Evolutionary conservation across 2,888 invertebrate genomes (phyloP).

Genomic region (Petrolisthes cinctipes): DNA sequence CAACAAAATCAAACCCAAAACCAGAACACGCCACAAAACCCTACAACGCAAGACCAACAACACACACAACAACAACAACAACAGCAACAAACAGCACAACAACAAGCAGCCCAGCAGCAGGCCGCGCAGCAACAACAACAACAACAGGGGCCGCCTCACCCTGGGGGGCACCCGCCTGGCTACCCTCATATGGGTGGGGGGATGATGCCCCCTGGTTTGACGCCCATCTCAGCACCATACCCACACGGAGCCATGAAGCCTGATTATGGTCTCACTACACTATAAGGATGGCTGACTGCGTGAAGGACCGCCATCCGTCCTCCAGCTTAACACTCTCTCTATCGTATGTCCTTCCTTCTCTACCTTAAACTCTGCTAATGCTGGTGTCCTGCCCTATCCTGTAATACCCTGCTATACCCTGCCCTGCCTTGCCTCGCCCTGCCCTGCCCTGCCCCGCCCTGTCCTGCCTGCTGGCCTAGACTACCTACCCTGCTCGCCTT

Average conservation of each 20-base stretch:
- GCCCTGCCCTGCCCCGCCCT: neutral
- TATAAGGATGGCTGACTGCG: constrained; percentile 52
- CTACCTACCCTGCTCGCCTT: neutral
- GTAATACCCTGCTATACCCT: neutral
- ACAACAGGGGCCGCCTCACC: constrained; percentile 36
- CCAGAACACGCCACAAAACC: constrained; percentile 44
- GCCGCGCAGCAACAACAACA: constrained; percentile 45
- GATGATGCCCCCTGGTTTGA: constrained; percentile 60
- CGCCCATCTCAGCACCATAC: constrained; percentile 63
- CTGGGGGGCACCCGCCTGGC: constrained; percentile 50
- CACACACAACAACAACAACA: constrained; percentile 41
- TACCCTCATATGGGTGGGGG: constrained; percentile 61
- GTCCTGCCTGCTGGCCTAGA: neutral
- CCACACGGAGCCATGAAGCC: constrained; percentile 65
- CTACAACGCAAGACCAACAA: constrained; percentile 47
- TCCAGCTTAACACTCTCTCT: constrained; percentile 45
- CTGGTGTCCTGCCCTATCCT: neutral
- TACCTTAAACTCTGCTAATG: constrained; percentile 25
- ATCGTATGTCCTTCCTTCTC: neutral
- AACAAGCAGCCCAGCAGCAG: constrained; percentile 48
- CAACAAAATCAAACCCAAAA: constrained; percentile 56
- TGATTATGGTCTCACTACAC: constrained; percentile 65
- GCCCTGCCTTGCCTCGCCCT: constrained; percentile 8
- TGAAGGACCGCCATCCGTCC: constrained; percentile 31
- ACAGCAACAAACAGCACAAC: constrained; percentile 48